These are phyloP conservation scores for Stenodera caucasica DNA, from an alignment of 2,888 invertebrate genomes.

Conservation along the genomic window DNA sequence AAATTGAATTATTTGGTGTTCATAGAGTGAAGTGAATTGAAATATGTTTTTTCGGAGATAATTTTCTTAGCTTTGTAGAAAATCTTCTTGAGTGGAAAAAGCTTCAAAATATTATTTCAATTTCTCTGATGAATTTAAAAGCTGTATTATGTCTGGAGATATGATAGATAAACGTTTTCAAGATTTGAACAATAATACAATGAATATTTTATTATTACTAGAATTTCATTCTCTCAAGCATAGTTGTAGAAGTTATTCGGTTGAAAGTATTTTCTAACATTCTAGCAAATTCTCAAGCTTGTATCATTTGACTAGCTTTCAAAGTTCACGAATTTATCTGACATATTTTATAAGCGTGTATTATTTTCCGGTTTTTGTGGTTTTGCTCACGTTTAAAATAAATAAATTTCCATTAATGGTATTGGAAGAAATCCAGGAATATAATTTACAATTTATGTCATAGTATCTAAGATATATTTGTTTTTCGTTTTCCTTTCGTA, in stretches of 20 bases:
- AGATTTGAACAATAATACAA: background rate
- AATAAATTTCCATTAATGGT: background rate
- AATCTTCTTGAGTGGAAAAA: no score
- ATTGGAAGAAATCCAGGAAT: background rate
- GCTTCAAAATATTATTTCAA: no score
- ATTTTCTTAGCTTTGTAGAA: no score
- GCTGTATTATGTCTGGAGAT: no score
- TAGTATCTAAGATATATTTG: background rate
- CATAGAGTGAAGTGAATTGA: no score
- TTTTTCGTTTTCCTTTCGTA: background rate
- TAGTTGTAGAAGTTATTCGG: background rate
- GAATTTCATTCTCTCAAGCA: background rate
- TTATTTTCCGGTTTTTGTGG: background rate
- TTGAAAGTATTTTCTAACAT: background rate
- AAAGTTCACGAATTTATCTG: background rate
- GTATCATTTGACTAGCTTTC: background rate
- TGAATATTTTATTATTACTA: background rate
- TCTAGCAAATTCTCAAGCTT: background rate
- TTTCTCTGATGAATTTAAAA: no score
- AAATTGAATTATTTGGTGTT: no score
- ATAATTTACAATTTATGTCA: background rate
- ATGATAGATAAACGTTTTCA: no score
- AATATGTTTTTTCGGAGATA: no score
- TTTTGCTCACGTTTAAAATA: no score
- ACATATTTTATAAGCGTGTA: background rate